Conservation (phyloP, 2,797 vertebrate species). For the Calcarius lapponicus region DNA sequence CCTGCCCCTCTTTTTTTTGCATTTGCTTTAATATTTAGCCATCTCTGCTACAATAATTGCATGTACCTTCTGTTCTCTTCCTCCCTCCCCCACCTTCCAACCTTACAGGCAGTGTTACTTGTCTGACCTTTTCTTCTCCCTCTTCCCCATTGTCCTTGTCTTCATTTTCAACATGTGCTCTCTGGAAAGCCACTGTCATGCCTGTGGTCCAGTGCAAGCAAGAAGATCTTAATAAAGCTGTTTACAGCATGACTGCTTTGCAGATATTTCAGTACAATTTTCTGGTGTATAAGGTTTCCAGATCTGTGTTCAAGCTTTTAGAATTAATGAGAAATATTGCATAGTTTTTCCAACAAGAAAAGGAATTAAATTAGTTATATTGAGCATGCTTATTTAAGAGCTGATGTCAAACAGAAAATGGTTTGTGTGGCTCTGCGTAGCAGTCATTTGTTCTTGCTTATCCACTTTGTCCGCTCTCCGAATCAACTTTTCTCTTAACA, state of each 20-base stretch:
- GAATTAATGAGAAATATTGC: not conserved
- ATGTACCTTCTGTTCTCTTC: rapidly evolving
- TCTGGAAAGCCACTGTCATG: not conserved
- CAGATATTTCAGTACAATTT: not conserved
- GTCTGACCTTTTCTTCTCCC: not conserved
- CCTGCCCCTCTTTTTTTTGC: not conserved
- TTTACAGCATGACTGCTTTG: not conserved
- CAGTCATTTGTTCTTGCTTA: not conserved
- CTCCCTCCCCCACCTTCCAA: rapidly evolving
- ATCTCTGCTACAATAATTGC: not conserved
- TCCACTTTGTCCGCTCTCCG: not conserved
- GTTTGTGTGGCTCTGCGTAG: not conserved
- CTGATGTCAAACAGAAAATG: not conserved
- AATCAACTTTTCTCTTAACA: not conserved
- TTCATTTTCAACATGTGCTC: not conserved
- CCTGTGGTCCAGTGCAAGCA: not conserved
- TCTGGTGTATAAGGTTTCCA: not conserved
- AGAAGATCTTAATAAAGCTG: not conserved
- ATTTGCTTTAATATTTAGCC: not conserved
- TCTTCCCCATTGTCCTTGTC: rapidly evolving
- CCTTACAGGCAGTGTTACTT: not conserved
- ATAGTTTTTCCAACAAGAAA: not conserved
- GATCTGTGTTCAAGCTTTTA: not conserved
- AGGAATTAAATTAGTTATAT: not conserved
- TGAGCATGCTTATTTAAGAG: not conserved